Percentiles rank a stretch among this genome's conserved stretches.
Conservation (phyloP, 1,140 invertebrate species). For the Pseudobourletiella spinata region DNA sequence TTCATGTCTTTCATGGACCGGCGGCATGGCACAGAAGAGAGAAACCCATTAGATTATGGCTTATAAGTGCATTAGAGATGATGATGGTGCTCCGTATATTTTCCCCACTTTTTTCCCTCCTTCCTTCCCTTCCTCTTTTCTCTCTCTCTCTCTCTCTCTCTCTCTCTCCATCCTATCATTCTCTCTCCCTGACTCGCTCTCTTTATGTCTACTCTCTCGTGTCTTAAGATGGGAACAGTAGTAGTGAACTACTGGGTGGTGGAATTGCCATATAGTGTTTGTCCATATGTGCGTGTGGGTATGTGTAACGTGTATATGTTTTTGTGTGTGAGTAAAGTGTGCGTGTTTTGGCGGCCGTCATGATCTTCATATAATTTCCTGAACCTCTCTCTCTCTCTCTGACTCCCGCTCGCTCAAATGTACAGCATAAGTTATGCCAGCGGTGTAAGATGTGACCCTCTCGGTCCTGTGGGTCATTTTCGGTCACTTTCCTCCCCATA, state of each 20-base stretch:
- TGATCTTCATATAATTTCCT: too few relatives aligned
- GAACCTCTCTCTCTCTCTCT: neutral
- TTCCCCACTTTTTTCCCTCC: slow-evolving; percentile 2
- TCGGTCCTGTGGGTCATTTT: slow-evolving; percentile 25
- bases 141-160: neutral
- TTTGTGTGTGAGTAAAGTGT: too few relatives aligned
- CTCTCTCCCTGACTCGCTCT: neutral
- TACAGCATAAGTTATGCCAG: slow-evolving; percentile 16
- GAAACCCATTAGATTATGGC: slow-evolving; percentile 23
- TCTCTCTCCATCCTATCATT: neutral
- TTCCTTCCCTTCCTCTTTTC: neutral
- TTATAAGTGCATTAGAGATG: slow-evolving; percentile 36
- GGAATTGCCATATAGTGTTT: too few relatives aligned
- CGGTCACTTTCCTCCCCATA: slow-evolving; percentile 18
- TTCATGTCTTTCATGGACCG: slow-evolving; percentile 5
- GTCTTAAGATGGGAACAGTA: too few relatives aligned
- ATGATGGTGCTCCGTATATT: slow-evolving; percentile 13
- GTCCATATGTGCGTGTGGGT: too few relatives aligned
- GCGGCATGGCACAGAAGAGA: neutral
- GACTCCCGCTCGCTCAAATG: neutral
- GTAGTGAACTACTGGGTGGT: too few relatives aligned
- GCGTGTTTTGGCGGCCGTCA: too few relatives aligned
- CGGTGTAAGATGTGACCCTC: slow-evolving; percentile 17
- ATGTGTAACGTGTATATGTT: too few relatives aligned
- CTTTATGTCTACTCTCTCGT: neutral